These are phyloP conservation scores for Musca vetustissima DNA, from an alignment of 1,140 invertebrate genomes.

Conservation along the genomic window DNA sequence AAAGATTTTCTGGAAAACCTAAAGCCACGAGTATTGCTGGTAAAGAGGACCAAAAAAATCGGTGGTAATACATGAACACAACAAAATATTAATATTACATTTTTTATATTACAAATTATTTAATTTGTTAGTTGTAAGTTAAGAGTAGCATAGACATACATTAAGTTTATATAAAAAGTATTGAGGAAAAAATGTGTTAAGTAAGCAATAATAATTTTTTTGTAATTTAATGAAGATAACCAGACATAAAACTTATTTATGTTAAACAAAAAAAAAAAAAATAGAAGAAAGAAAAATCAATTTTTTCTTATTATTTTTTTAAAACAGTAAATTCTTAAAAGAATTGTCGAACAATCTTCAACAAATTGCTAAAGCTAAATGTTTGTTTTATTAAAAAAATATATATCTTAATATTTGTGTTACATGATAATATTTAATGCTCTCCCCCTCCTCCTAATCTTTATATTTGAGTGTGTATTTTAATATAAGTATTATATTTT, in stretches of 20 bases:
- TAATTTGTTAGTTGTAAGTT: not conserved
- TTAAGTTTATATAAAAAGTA: not conserved
- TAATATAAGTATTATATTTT: not conserved
- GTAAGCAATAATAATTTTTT: conserved; percentile 19
- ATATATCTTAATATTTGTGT: not conserved
- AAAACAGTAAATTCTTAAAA: not conserved
- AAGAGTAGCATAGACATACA: not conserved
- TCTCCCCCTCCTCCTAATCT: not conserved
- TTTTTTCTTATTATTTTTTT: conserved; percentile 7
- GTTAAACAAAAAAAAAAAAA: not conserved
- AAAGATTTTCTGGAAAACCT: not conserved
- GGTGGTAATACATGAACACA: conserved; percentile 5
- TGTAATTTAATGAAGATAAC: not conserved
- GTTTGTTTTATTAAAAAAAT: conserved; percentile 3
- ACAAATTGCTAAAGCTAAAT: not conserved
- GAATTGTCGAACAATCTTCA: conserved; percentile 23
- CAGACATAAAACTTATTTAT: not conserved
- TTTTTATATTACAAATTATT: not conserved
- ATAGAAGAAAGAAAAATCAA: not conserved
- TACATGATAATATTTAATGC: not conserved
- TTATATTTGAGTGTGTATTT: not conserved
- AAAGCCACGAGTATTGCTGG: conserved; percentile 16
- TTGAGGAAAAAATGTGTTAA: conserved; percentile 9
- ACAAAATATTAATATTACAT: not conserved
- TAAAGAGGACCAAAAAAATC: conserved; percentile 22